These are phyloP conservation scores for Semnornis frantzii DNA, from an alignment of 2,113 vertebrate genomes.

Conservation along the genomic window DNA sequence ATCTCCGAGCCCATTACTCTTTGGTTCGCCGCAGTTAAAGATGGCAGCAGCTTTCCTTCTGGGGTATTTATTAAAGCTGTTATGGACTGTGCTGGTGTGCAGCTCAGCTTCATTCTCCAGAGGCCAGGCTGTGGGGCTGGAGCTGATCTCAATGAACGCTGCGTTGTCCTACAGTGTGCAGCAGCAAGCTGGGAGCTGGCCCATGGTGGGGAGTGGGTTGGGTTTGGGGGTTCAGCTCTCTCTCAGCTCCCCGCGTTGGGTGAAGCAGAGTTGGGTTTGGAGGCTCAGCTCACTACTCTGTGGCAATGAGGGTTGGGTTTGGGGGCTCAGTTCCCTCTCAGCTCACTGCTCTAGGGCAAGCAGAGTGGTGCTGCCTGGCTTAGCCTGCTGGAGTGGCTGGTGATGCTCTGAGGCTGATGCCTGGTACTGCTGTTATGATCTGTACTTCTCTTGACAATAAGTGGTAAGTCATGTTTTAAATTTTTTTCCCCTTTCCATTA, in stretches of 20 bases:
- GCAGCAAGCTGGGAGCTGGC: too few species aligned
- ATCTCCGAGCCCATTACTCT: not conserved
- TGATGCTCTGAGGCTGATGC: not conserved
- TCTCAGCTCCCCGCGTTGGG: fast-evolving
- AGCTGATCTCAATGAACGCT: fast-evolving
- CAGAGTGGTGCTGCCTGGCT: too few species aligned
- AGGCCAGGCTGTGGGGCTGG: not conserved
- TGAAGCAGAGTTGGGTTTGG: not conserved
- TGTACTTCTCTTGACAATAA: not conserved
- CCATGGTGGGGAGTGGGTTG: too few species aligned
- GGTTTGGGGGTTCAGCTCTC: fast-evolving
- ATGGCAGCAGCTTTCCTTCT: not conserved
- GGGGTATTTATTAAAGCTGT: not conserved
- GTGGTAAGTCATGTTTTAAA: not conserved
- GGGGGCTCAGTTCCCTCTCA: fast-evolving
- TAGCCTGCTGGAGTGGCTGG: too few species aligned
- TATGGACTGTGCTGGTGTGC: not conserved
- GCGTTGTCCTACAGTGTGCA: fast-evolving
- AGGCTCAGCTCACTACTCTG: too few species aligned
- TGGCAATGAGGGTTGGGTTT: too few species aligned
- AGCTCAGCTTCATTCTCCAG: not conserved
- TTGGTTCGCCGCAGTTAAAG: not conserved
- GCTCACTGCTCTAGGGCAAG: fast-evolving
- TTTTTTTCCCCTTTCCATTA: not conserved
- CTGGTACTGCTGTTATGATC: not conserved